Base-by-base conservation (phyloP, 1,140 invertebrate genomes). In the Copidosoma floridanum region DNA sequence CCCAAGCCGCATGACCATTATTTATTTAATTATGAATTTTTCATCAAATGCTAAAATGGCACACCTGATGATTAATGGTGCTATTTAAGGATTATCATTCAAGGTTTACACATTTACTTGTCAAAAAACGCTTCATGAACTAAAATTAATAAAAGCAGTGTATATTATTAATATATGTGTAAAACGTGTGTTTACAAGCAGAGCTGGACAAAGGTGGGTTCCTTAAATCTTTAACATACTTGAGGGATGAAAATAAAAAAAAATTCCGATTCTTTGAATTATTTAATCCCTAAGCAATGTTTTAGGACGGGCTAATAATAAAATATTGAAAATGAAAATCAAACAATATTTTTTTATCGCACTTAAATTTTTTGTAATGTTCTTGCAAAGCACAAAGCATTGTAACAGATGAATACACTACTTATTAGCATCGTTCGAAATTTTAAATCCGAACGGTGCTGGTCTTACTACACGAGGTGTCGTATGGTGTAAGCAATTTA, bases 171-270 rank as follows among this genome's bases (percentile, higher is more conserved):
- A n/a, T 16, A 37, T 18, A 18, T 44, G 32, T 35, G 35, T 1
- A 41, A 40, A 32, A 51, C 26, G 23, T 43, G 14, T 58, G 35
- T 46, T 40, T 57, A 23, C 35, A 32, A 53, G 38, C 29, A 53
- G 50, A 27, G 48, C 21, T 60, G 50, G 32, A 41, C 41, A 60
- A 24, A 43, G 18, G 18, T 58, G 47, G n/a, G 41, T 56, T 56
- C n/a, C 23, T 3, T 43, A 43, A 27, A 32, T 54, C 29, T 43
- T 5, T 29, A 43, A 32, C 29, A 32, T 32, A 32, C 6, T 32
- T 6, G 3, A 43, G 16, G 21, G n/a, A 7, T 50, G 1, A 37
- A 32, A 32, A 32, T 12, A 8, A 32, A 8, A 32, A 8, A 32
- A 32, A 32, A 32, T 32, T 32, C 29, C 29, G 12, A n/a, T n/a